phyloP scores from a whole-genome alignment of 2,113 vertebrate genomes.

The Ammodytes dubius region DNA sequence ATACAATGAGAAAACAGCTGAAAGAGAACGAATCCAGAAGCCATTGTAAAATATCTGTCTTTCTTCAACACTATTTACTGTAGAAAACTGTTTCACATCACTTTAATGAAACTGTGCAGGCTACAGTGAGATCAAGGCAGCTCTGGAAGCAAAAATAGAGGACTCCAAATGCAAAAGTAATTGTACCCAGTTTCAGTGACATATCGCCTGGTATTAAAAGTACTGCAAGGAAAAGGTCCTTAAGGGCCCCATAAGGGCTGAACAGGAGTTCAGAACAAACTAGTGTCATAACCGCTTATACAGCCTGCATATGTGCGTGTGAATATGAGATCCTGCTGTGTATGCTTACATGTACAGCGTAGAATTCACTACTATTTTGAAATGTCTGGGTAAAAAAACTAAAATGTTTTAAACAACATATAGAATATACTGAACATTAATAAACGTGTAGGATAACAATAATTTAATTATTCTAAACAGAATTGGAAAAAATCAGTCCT shows the following conservation, averaged over 20 bases:
- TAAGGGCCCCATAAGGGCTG: constrained; percentile 13
- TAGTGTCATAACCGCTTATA: background rate
- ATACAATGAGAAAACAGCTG: background rate
- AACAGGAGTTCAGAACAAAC: constrained; percentile 22
- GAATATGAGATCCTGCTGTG: too few species aligned
- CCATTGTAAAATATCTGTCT: background rate
- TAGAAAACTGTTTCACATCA: constrained; percentile 27
- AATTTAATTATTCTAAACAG: too few species aligned
- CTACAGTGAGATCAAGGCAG: constrained; percentile 31
- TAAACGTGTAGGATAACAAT: too few species aligned
- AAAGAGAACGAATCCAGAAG: background rate
- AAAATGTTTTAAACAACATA: too few species aligned
- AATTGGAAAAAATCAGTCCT: too few species aligned
- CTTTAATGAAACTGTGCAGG: constrained; percentile 18
- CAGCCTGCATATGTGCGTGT: background rate
- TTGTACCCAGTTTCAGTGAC: constrained; percentile 21
- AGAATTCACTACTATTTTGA: too few species aligned
- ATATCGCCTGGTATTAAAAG: constrained; percentile 23
- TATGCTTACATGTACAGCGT: too few species aligned
- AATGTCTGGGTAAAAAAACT: too few species aligned
- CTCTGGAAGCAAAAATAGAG: constrained; percentile 10
- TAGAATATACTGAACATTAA: too few species aligned
- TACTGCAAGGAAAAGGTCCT: background rate
- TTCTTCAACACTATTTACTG: background rate
- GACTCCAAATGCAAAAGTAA: constrained; percentile 32